These are phyloP conservation scores for Chaetodon trifascialis DNA, from an alignment of 2,113 vertebrate species.

Conservation along the genomic window DNA sequence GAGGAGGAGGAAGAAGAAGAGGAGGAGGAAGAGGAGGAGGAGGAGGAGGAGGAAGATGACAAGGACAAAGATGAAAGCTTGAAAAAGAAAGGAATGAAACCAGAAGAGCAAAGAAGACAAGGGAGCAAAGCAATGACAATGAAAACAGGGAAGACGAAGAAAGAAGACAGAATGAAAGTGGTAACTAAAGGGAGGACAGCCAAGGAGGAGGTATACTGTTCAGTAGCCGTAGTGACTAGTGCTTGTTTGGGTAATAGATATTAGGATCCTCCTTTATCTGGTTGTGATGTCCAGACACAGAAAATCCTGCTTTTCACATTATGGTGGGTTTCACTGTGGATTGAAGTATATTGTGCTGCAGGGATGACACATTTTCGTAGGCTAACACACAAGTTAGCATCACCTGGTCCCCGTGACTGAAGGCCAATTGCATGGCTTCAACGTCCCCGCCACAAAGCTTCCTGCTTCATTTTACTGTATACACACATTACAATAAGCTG, in stretches of 20 bases:
- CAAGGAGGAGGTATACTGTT: conserved; percentile 70
- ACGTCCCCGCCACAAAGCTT: too few relatives aligned
- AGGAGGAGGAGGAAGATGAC: conserved; percentile 32
- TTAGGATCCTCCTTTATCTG: not conserved
- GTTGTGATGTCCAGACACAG: conserved; percentile 8
- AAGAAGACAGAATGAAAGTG: conserved; percentile 50
- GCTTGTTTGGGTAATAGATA: conserved; percentile 29
- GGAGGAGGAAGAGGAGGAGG: conserved; percentile 8
- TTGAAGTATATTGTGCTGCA: too few relatives aligned
- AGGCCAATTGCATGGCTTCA: too few relatives aligned
- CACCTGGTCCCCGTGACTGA: too few relatives aligned
- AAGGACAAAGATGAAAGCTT: conserved; percentile 44
- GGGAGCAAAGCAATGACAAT: conserved; percentile 41
- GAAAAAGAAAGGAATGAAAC: conserved; percentile 44
- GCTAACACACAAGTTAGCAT: too few relatives aligned
- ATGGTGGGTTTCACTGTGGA: not conserved
- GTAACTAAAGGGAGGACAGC: conserved; percentile 60
- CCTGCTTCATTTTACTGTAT: too few relatives aligned
- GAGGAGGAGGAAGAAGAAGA: conserved; percentile 24
- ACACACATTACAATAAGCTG: too few relatives aligned
- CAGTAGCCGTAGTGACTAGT: conserved; percentile 44
- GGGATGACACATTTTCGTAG: too few relatives aligned
- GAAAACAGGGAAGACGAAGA: conserved; percentile 53
- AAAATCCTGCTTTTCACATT: not conserved
- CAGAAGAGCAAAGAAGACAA: conserved; percentile 29